A percentile compares a stretch with the other conserved stretches of the same genome.
Evolutionary conservation across 2,888 invertebrate species (phyloP).

Genomic region (Gonocerus acuteangulatus): DNA sequence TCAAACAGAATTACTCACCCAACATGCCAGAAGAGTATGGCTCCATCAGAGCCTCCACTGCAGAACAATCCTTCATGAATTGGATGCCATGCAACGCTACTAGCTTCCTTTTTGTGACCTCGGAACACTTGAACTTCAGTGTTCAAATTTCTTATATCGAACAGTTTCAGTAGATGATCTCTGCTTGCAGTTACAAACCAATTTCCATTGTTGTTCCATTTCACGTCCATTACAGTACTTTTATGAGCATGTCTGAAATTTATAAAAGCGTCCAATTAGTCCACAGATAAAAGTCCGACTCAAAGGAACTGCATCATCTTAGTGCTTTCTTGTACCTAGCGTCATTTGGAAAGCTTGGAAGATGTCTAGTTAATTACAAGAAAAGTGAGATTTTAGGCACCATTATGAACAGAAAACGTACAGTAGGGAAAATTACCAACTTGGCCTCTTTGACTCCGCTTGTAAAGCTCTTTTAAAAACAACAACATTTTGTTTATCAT

Average conservation of each 20-base stretch:
- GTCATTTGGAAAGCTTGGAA: no score
- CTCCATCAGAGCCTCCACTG: conserved; percentile 97
- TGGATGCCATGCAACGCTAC: conserved; percentile 96
- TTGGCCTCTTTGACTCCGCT: no score
- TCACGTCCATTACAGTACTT: conserved; percentile 97
- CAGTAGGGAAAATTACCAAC: no score
- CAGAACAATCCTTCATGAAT: conserved; percentile 89
- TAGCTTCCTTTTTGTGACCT: conserved; percentile 98
- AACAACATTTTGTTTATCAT: no score
- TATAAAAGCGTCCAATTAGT: no score
- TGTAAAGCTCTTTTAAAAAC: no score
- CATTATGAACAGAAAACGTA: no score
- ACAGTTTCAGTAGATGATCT: conserved; percentile 93
- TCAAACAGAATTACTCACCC: conserved; percentile 64
- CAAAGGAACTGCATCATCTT: no score
- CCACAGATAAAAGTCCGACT: no score
- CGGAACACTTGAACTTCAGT: conserved; percentile 95
- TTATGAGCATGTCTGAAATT: conserved; percentile 99
- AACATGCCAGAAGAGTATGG: conserved; percentile 97
- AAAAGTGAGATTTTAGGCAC: no score
- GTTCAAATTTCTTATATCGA: conserved; percentile 91
- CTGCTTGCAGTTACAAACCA: conserved; percentile 98
- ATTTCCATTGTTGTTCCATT: conserved; percentile 99
- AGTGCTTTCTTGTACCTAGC: no score
- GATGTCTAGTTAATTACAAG: no score